Evolutionary conservation across 2,797 vertebrate genomes (phyloP), one percentile per base, ranked within the genome.

Genomic region (Hoplostethus atlanticus): DNA sequence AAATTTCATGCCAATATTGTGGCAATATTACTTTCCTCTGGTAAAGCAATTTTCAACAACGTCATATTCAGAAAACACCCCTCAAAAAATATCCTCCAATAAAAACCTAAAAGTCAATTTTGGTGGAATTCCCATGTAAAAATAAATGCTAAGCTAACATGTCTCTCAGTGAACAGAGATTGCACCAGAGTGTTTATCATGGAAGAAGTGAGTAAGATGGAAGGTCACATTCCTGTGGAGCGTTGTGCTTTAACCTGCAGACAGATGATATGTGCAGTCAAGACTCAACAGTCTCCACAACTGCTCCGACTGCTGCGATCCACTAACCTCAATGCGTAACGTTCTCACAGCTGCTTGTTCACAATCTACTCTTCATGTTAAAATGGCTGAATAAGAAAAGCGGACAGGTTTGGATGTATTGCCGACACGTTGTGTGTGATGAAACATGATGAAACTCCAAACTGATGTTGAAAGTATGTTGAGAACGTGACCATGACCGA

Each of bases 401-500:
- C 1, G 25, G 12, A 46, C 8, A 44, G 51, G 42, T 44, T 44
- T 13, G 42, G 11, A 44, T 44, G 42, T 44, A 15, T 15, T 44
- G 12, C 11, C 12, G 42, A 44, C 4, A 44, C 25, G 13, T 36
- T 10, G 2, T 36, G 2, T 36, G 11, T 28, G 44, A 58, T 54
- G 9, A 60, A 56, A 16, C n/a, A 7, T 38, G 10, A 52, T 1
- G 46, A 10, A 61, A 48, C 6, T 21, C 1, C 38, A 4, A 57
- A 48, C 6, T 15, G 47, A 58, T 53, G n/a, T 55, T 0, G 53
- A 46, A 52, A 38, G 11, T 52, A 13, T 13, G 42, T 42, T 48
- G 4, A 50, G 59, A 63, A 62, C 44, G 17, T 54, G 53, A 15
- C 50, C n/a, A 25, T 68, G 60, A 66, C 65, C 31, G 13, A 57